phyloP scores from a whole-genome alignment of 2,888 invertebrate species.

The Lasius fuliginosus region DNA sequence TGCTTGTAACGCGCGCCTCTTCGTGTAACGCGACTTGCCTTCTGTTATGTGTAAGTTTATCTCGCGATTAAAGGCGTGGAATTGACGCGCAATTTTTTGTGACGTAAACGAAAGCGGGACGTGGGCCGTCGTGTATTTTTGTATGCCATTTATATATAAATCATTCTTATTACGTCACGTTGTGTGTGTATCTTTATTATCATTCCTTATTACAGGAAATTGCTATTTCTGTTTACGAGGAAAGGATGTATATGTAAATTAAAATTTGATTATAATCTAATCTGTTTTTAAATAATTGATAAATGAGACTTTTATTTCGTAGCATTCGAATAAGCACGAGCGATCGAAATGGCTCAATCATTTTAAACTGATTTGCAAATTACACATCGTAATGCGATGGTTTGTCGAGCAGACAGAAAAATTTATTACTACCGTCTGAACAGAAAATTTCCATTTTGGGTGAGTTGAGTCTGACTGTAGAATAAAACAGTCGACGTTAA shows the following conservation, averaged over 20 bases:
- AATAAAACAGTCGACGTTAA: neutral
- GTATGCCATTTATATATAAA: slow-evolving; percentile 29
- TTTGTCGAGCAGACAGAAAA: neutral
- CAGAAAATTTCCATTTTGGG: neutral
- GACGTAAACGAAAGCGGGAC: slow-evolving; percentile 8
- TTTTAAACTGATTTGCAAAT: slow-evolving; percentile 11
- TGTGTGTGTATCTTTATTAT: neutral
- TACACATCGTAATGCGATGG: neutral
- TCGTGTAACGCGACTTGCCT: slow-evolving; percentile 7
- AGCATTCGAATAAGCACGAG: neutral
- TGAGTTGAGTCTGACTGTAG: neutral
- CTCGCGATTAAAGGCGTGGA: slow-evolving; percentile 25
- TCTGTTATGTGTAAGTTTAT: slow-evolving; percentile 9
- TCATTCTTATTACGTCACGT: neutral
- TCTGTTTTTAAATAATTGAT: slow-evolving; percentile 18
- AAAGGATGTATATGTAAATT: neutral
- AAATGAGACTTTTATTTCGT: neutral
- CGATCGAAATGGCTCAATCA: neutral
- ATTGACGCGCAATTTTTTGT: slow-evolving; percentile 29
- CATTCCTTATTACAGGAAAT: neutral
- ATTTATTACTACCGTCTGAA: neutral
- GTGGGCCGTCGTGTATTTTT: slow-evolving; percentile 5
- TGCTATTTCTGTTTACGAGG: neutral
- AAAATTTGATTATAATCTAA: slow-evolving; percentile 17
- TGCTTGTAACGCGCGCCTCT: slow-evolving; percentile 1